Evolutionary conservation across 2,888 invertebrate species (phyloP).

Genomic region (Sericinus montela): DNA sequence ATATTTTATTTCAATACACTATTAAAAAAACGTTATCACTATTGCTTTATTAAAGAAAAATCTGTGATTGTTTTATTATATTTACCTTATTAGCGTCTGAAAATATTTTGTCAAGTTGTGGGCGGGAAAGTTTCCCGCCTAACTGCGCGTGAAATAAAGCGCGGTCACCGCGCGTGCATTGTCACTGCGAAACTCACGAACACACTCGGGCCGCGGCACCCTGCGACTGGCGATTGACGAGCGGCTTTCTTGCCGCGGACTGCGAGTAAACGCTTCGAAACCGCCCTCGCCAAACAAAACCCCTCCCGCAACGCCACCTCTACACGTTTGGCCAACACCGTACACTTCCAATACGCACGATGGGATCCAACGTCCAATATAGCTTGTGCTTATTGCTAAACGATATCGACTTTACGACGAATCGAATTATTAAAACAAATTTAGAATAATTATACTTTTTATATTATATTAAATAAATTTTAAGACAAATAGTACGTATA

Average conservation of each 20-base stretch:
- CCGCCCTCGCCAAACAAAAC: conserved; percentile 78
- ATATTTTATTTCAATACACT: no score
- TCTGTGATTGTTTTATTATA: conserved; percentile 4
- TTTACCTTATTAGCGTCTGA: conserved; percentile 79
- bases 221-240: conserved; percentile 42
- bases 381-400: not conserved
- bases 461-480: no score
- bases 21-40: no score
- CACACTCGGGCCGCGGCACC: conserved; percentile 49
- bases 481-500: no score
- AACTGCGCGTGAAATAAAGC: conserved; percentile 54
- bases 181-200: conserved; percentile 46
- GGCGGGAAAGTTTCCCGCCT: conserved; percentile 77
- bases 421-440: no score
- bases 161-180: conserved; percentile 71
- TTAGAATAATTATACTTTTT: no score
- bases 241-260: conserved; percentile 36
- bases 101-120: conserved; percentile 72
- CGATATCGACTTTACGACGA: no score
- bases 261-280: conserved; percentile 58
- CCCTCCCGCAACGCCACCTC: conserved; percentile 53
- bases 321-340: conserved; percentile 8
- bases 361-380: conserved; percentile 3
- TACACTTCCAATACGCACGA: conserved; percentile 12
- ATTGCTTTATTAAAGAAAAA: not conserved